Conservation (phyloP, 2,113 vertebrate genomes). For the Cinclus mexicanus region DNA sequence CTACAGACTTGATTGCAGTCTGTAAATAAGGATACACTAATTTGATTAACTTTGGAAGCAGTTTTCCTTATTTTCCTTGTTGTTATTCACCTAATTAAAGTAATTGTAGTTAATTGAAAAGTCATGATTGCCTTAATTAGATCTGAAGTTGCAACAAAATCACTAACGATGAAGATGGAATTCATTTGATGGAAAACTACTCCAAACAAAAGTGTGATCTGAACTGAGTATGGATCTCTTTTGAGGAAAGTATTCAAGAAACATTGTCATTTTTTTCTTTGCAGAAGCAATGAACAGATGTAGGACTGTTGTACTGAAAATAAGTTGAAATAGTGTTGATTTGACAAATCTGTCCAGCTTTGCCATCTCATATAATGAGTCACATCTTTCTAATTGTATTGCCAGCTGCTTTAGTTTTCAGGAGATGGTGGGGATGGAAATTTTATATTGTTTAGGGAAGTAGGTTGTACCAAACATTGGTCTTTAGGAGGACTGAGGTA, state of each 20-base stretch:
- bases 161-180: constrained; percentile 25
- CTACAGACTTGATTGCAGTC: not conserved
- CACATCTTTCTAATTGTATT: not conserved
- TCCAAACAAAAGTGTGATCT: not conserved
- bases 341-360: not conserved
- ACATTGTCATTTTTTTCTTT: not conserved
- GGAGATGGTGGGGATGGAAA: not conserved
- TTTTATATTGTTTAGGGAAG: not conserved
- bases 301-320: not conserved
- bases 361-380: not conserved
- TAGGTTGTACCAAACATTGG: not conserved
- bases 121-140: constrained; percentile 55
- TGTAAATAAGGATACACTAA: constrained; percentile 55
- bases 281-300: not conserved
- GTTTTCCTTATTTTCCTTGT: constrained; percentile 23
- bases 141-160: constrained; percentile 52
- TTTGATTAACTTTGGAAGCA: constrained; percentile 45
- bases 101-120: constrained; percentile 65
- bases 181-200: constrained; percentile 16
- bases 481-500: not conserved
- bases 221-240: not conserved
- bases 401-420: not conserved
- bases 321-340: not conserved
- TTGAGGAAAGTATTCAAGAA: not conserved
- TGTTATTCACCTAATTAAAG: constrained; percentile 60